Percentiles rank a stretch among this genome's conserved stretches.
phyloP scores from a whole-genome alignment of 2,888 invertebrate species.

The Caenorhabditis wallacei region DNA sequence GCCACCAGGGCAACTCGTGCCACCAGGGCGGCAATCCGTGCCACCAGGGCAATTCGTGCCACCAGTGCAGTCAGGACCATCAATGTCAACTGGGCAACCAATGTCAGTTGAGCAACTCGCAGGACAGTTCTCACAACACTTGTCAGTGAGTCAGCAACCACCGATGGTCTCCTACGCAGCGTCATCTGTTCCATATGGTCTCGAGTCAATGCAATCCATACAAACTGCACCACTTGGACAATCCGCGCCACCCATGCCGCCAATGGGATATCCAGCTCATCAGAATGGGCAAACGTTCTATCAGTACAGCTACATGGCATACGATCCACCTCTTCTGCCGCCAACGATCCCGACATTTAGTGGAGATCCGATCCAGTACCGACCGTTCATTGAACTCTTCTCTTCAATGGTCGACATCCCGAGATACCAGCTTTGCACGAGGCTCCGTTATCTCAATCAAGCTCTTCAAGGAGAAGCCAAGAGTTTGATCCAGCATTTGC shows the following conservation, averaged over 20 bases:
- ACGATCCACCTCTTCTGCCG: neutral
- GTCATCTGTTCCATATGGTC: too few relatives aligned
- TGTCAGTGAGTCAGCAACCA: too few relatives aligned
- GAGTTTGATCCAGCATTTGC: neutral
- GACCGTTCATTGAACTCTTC: constrained; percentile 20
- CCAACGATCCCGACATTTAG: neutral
- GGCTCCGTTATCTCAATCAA: neutral
- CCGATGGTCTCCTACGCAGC: too few relatives aligned
- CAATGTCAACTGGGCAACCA: too few relatives aligned
- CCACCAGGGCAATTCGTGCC: neutral
- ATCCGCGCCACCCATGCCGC: too few relatives aligned
- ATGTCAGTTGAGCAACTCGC: constrained; percentile 1
- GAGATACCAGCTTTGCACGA: neutral
- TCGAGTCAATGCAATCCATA: too few relatives aligned
- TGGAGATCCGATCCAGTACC: neutral
- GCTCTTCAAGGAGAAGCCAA: neutral
- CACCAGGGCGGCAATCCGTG: neutral
- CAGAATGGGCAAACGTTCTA: too few relatives aligned
- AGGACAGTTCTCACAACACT: constrained; percentile 6
- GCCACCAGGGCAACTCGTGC: neutral
- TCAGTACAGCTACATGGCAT: too few relatives aligned
- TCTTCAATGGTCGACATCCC: neutral
- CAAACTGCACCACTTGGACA: too few relatives aligned
- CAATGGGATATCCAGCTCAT: too few relatives aligned
- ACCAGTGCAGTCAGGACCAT: neutral